These are phyloP conservation scores for Pseudomyrmex cubaensis DNA, from an alignment of 1,140 invertebrate genomes.

Conservation along the genomic window DNA sequence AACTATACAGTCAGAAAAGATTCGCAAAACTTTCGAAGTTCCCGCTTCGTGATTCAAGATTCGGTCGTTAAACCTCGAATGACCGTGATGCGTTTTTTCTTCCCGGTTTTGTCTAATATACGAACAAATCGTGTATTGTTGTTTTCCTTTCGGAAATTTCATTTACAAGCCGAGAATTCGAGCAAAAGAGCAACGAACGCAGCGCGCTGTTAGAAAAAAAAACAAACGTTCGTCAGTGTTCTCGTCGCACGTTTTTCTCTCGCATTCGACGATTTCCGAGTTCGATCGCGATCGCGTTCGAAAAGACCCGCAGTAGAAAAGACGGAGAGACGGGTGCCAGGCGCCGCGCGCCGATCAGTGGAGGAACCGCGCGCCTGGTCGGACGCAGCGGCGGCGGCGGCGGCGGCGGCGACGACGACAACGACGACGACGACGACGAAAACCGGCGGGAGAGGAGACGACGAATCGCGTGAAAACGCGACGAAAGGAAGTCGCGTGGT, in stretches of 20 bases:
- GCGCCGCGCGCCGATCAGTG: conserved; percentile 52
- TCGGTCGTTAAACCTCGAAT: too few relatives aligned
- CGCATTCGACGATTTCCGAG: too few relatives aligned
- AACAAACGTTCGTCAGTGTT: too few relatives aligned
- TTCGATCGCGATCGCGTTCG: background rate
- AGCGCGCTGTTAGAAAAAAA: too few relatives aligned
- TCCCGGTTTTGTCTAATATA: too few relatives aligned
- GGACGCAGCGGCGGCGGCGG: conserved; percentile 38
- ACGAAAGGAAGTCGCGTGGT: conserved; percentile 13
- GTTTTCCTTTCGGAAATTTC: too few relatives aligned
- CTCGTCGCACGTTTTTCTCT: background rate
- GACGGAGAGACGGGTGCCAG: background rate
- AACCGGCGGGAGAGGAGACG: background rate
- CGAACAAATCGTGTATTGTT: too few relatives aligned
- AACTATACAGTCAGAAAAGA: background rate
- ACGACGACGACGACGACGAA: background rate
- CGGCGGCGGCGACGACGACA: background rate
- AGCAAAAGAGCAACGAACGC: too few relatives aligned
- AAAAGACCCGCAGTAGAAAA: background rate
- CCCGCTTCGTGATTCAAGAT: background rate
- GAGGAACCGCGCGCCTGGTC: conserved; percentile 67
- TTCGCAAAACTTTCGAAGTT: background rate
- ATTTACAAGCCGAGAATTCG: too few relatives aligned
- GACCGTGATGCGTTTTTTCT: too few relatives aligned
- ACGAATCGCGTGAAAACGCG: background rate